These are phyloP conservation scores for Sander lucioperca DNA, from an alignment of 2,113 vertebrate genomes.

Conservation along the genomic window DNA sequence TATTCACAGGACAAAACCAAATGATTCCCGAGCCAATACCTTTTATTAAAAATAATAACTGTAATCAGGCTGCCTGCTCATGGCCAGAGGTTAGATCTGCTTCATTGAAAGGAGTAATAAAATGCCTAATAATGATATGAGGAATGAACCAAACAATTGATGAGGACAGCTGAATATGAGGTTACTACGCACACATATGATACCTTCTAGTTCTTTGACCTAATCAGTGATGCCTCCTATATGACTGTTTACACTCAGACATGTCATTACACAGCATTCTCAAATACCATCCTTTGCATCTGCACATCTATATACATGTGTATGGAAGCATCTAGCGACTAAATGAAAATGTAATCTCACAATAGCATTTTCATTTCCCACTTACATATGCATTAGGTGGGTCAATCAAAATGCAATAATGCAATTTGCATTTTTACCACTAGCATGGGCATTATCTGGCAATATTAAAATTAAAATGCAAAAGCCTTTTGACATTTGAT, in stretches of 20 bases:
- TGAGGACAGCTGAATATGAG: constrained; percentile 47
- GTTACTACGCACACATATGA: constrained; percentile 15
- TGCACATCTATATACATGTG: constrained; percentile 39
- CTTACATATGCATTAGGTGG: no score
- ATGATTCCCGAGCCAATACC: constrained; percentile 75
- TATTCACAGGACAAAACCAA: constrained; percentile 68
- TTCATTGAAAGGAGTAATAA: constrained; percentile 75
- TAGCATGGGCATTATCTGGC: not conserved
- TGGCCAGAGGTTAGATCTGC: constrained; percentile 69
- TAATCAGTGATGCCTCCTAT: not conserved
- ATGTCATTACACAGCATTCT: constrained; percentile 7
- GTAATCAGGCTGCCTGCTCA: constrained; percentile 78
- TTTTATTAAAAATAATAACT: constrained; percentile 85
- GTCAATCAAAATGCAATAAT: no score
- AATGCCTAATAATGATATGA: constrained; percentile 64
- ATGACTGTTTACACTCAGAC: constrained; percentile 11
- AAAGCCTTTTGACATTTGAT: not conserved
- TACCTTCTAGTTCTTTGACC: not conserved
- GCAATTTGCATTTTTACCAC: no score
- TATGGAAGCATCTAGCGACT: no score
- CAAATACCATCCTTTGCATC: constrained; percentile 31
- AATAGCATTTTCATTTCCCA: no score
- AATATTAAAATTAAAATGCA: not conserved
- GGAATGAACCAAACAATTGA: constrained; percentile 70
- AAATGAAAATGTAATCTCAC: no score